These are phyloP conservation scores for Psammodynastes pulverulentus DNA, from an alignment of 2,113 vertebrate genomes.

Conservation along the genomic window DNA sequence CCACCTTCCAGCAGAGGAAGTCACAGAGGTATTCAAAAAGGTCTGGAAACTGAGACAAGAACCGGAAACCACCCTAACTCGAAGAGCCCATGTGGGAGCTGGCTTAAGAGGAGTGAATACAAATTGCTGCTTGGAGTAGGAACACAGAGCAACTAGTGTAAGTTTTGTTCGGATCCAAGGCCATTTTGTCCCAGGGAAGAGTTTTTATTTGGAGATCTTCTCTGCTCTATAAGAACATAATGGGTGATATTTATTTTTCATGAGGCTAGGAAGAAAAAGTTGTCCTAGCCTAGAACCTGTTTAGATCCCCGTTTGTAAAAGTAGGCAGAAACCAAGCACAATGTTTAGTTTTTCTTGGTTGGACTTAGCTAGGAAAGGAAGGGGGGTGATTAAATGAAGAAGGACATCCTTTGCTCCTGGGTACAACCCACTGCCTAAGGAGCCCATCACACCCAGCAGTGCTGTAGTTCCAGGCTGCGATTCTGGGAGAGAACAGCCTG, in stretches of 20 bases:
- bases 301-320: not conserved
- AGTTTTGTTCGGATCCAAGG: not conserved
- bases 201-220: not conserved
- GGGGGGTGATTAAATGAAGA: not conserved
- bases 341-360: not conserved
- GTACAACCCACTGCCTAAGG: not conserved
- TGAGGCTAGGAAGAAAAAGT: not conserved
- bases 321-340: not conserved
- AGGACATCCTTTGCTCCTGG: not conserved
- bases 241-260: not conserved
- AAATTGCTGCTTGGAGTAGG: not conserved
- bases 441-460: not conserved
- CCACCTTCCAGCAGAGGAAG: slow-evolving; percentile 8
- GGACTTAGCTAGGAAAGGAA: not conserved
- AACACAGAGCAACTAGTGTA: not conserved
- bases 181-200: not conserved
- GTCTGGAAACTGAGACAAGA: slow-evolving; percentile 6
- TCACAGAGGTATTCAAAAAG: not conserved
- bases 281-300: not conserved
- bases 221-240: not conserved
- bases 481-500: slow-evolving; percentile 23
- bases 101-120: not conserved
- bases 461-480: not conserved
- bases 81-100: not conserved
- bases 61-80: slow-evolving; percentile 9